These are phyloP conservation scores for Polypedilum pembai DNA, from an alignment of 1,140 invertebrate species.

Conservation along the genomic window DNA sequence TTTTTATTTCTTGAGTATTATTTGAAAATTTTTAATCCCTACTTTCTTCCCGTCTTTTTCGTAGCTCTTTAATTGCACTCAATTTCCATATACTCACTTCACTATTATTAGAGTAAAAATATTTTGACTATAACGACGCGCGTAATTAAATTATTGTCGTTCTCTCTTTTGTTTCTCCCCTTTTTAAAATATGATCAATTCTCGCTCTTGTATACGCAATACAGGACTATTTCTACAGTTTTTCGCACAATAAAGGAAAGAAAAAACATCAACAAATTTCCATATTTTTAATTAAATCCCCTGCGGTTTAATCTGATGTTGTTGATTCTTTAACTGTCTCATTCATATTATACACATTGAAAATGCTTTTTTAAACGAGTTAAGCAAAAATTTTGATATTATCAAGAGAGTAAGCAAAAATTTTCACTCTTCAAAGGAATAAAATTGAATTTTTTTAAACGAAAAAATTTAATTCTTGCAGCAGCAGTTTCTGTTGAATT, in stretches of 20 bases:
- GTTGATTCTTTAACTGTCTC: too few relatives aligned
- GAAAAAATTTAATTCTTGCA: too few relatives aligned
- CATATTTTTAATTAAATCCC: constrained; percentile 19
- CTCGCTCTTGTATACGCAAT: neutral
- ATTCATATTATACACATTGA: neutral
- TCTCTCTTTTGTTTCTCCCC: neutral
- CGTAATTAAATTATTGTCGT: constrained; percentile 18
- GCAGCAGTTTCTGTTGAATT: too few relatives aligned
- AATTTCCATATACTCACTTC: constrained; percentile 3
- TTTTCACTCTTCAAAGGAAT: neutral
- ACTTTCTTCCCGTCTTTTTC: neutral
- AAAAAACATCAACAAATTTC: constrained; percentile 14
- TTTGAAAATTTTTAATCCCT: too few relatives aligned
- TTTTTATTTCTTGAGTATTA: too few relatives aligned
- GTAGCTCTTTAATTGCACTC: neutral
- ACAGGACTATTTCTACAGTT: neutral
- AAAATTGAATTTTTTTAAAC: neutral
- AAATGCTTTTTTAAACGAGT: constrained; percentile 13
- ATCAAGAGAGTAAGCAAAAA: neutral
- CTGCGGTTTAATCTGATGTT: constrained; percentile 10
- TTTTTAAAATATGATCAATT: constrained; percentile 4
- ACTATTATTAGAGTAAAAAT: neutral
- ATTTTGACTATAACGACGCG: neutral
- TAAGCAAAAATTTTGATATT: neutral
- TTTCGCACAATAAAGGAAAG: neutral